These are phyloP conservation scores for Cryptoprocta ferox DNA, from an alignment of 2,797 vertebrate genomes.

Conservation along the genomic window DNA sequence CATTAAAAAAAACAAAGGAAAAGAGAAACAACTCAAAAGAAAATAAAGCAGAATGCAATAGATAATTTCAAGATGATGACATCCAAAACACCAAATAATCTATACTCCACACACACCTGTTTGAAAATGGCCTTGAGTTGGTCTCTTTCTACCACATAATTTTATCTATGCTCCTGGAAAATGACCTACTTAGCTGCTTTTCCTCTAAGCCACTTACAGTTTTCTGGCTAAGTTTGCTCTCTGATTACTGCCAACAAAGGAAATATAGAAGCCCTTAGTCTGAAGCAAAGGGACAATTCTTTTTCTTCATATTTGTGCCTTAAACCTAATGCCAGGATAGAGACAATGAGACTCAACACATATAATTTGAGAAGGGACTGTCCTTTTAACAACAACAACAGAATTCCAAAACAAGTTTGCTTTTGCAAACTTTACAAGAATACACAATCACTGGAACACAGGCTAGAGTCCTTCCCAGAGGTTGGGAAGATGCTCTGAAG, in stretches of 20 bases:
- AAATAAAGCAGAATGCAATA: not conserved
- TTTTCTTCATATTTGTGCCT: not conserved
- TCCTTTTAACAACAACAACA: not conserved
- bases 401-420: not conserved
- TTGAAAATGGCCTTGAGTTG: not conserved
- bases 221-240: not conserved
- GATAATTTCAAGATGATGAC: not conserved
- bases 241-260: not conserved
- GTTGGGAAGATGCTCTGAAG: not conserved
- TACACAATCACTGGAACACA: not conserved
- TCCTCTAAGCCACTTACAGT: not conserved
- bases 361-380: not conserved
- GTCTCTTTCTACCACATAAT: not conserved
- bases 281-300: not conserved
- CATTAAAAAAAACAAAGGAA: conserved; percentile 18
- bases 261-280: not conserved
- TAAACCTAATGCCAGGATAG: not conserved
- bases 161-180: not conserved
- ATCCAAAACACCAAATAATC: not conserved
- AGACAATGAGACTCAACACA: not conserved
- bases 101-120: not conserved
- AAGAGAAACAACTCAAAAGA: not conserved
- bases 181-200: not conserved
- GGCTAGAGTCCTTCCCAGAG: not conserved
- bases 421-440: not conserved